Evolutionary conservation across 1,140 invertebrate genomes (phyloP).

Genomic region (Cydia strobilella): DNA sequence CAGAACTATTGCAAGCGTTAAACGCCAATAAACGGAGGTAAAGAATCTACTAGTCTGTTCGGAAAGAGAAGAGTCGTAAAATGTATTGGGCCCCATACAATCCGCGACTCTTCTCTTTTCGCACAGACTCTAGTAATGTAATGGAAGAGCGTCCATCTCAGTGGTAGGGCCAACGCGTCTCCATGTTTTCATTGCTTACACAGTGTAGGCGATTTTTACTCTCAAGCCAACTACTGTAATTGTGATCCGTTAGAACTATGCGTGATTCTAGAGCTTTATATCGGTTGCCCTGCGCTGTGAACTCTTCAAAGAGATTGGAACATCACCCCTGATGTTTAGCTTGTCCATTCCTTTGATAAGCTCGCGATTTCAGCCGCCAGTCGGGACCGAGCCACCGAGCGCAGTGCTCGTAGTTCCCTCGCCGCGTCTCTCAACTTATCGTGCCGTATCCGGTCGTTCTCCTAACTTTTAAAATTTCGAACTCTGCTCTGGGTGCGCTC

Average conservation of each 20-base stretch:
- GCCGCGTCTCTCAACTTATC: slow-evolving; percentile 43
- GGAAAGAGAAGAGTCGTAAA: too few relatives aligned
- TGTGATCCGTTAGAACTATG: not conserved
- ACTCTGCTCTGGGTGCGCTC: slow-evolving; percentile 42
- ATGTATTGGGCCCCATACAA: too few relatives aligned
- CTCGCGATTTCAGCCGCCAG: slow-evolving; percentile 72
- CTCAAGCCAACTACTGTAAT: not conserved
- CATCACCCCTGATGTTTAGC: not conserved
- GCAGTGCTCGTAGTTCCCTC: slow-evolving; percentile 51
- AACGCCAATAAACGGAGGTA: slow-evolving; percentile 60
- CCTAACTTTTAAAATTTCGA: slow-evolving; percentile 36
- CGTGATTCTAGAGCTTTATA: not conserved
- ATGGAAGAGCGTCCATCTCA: slow-evolving; percentile 70
- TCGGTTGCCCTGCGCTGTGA: slow-evolving; percentile 37
- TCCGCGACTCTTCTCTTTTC: too few relatives aligned
- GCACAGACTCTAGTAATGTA: too few relatives aligned
- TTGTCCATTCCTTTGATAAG: slow-evolving; percentile 42
- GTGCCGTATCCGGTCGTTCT: slow-evolving; percentile 46
- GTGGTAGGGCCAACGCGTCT: slow-evolving; percentile 44
- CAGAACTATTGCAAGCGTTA: slow-evolving; percentile 30
- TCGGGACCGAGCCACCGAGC: slow-evolving; percentile 61
- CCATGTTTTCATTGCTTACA: slow-evolving; percentile 35
- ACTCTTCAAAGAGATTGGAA: not conserved
- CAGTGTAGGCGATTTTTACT: slow-evolving; percentile 45
- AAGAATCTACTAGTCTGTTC: slow-evolving; percentile 61